phyloP scores from a whole-genome alignment of 2,113 vertebrate species.

The Hippocampus mohnikei region DNA sequence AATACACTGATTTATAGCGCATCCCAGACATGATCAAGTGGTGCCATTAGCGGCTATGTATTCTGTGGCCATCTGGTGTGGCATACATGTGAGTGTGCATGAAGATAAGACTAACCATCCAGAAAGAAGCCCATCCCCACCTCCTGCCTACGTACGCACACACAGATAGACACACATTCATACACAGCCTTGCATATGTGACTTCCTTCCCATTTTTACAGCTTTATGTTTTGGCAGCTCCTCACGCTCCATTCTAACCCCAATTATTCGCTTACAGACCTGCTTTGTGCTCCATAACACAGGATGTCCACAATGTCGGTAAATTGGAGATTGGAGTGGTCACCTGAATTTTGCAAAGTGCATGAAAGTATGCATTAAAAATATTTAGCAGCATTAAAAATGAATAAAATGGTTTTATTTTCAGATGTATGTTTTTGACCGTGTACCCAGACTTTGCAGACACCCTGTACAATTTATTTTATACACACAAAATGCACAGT shows the following conservation, averaged over 20 bases:
- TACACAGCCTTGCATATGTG: not conserved
- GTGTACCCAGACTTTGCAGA: too few species aligned
- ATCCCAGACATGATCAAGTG: conserved; percentile 57
- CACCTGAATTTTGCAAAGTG: too few species aligned
- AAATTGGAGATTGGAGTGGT: too few species aligned
- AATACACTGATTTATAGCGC: conserved; percentile 48
- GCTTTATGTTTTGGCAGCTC: not conserved
- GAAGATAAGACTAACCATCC: conserved; percentile 52
- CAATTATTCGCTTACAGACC: not conserved
- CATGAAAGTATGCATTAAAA: too few species aligned
- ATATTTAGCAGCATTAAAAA: too few species aligned
- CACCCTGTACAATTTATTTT: not conserved
- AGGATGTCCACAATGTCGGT: too few species aligned
- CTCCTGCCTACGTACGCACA: conserved; percentile 7
- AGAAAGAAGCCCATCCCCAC: conserved; percentile 40
- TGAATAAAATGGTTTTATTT: too few species aligned
- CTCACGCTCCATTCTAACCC: not conserved
- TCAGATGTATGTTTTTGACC: too few species aligned
- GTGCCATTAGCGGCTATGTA: conserved; percentile 45
- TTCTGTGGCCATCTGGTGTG: conserved; percentile 53
- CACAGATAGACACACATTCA: conserved; percentile 18
- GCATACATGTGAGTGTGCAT: conserved; percentile 46
- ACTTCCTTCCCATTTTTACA: not conserved
- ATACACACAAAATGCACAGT: not conserved
- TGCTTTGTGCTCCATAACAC: not conserved